A percentile compares a stretch with the other conserved stretches of the same genome.
phyloP scores from a whole-genome alignment of 2,113 vertebrate genomes.

The Ellobius talpinus region DNA sequence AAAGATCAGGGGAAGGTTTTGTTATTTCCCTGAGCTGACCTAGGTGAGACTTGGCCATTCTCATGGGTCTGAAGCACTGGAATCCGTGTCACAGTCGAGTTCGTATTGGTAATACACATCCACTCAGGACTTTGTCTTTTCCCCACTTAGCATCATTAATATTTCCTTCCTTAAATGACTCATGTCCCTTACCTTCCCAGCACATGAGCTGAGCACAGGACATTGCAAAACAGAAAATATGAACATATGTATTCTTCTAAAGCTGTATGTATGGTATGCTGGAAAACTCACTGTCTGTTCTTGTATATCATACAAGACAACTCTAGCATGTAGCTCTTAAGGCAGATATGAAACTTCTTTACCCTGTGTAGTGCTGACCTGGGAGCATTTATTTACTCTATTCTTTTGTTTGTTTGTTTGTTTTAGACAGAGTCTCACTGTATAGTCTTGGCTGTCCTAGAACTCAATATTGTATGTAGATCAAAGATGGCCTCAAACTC shows the following conservation, averaged over 20 bases:
- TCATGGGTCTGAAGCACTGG: neutral
- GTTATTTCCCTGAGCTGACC: neutral
- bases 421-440: neutral
- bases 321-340: neutral
- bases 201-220: neutral
- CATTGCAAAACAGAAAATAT: neutral
- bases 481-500: neutral
- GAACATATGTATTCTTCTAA: neutral
- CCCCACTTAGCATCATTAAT: neutral
- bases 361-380: neutral
- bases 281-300: neutral
- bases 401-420: neutral
- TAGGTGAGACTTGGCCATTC: neutral
- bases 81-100: neutral
- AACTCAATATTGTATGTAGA: neutral
- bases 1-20: neutral
- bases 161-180: slow-evolving; percentile 30
- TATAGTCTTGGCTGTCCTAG: neutral
- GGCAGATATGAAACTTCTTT: neutral
- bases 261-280: neutral
- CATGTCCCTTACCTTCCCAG: neutral
- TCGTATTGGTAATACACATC: neutral
- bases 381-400: slow-evolving; percentile 53
- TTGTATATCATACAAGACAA: neutral
- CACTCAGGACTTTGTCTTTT: too few species aligned